Evolutionary conservation across 2,113 vertebrate species (phyloP).

Genomic region (Silurus meridionalis): DNA sequence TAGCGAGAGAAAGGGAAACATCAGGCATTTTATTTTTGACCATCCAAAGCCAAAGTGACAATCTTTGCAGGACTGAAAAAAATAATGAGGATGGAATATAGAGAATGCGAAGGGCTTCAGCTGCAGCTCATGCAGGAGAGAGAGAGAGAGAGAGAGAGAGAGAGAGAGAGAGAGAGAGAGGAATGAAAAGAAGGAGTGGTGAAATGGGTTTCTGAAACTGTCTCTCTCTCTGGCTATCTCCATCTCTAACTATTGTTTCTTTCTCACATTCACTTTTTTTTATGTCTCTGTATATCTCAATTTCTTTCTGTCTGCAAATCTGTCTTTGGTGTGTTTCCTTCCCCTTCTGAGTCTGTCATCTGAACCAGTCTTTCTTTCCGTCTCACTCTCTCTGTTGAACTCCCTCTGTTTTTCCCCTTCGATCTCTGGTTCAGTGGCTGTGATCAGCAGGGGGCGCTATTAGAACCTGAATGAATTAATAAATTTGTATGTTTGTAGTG

Average conservation of each 20-base stretch:
- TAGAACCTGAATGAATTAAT: neutral
- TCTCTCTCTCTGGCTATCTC: neutral
- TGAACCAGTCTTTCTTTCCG: neutral
- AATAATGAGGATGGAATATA: slow-evolving; percentile 67
- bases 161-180: neutral
- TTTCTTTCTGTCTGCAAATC: neutral
- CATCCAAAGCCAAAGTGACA: slow-evolving; percentile 69
- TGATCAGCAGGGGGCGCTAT: neutral
- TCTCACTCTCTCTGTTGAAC: neutral
- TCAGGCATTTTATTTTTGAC: slow-evolving; percentile 68
- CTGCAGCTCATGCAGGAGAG: slow-evolving; percentile 51
- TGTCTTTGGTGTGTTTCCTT: neutral
- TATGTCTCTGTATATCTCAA: neutral
- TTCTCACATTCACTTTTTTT: neutral
- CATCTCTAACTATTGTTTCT: neutral
- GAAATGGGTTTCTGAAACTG: slow-evolving; percentile 21
- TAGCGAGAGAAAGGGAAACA: slow-evolving; percentile 43
- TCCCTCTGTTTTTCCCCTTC: neutral
- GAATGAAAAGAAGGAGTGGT: neutral
- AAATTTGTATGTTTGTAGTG: neutral
- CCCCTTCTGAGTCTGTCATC: neutral
- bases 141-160: neutral
- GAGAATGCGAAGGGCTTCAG: slow-evolving; percentile 51
- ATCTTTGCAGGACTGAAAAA: slow-evolving; percentile 67
- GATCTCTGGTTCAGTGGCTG: neutral